Percentiles rank a stretch among this genome's conserved stretches.
Evolutionary conservation across 2,888 invertebrate species (phyloP).

Genomic region (Caradrina clavipalpis): DNA sequence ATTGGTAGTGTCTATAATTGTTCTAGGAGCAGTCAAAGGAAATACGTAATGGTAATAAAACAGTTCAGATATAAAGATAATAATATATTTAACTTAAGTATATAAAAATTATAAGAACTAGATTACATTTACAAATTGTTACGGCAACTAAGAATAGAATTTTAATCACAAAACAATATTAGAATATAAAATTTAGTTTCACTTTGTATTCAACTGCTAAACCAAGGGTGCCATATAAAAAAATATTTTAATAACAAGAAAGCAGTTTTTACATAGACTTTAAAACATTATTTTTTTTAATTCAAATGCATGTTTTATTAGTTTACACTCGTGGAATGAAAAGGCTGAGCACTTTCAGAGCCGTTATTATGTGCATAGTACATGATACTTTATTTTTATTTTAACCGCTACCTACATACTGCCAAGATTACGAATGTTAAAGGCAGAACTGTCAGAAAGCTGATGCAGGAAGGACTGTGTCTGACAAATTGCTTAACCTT

Average conservation of each 20-base stretch:
- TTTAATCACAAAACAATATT: constrained; percentile 54
- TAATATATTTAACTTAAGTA: constrained; percentile 65
- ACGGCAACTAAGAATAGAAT: constrained; percentile 60
- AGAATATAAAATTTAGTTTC: constrained; percentile 43
- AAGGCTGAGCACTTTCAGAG: not conserved
- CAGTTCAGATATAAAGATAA: constrained; percentile 54
- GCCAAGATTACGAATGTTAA: not conserved
- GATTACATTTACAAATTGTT: constrained; percentile 66
- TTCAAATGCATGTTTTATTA: not conserved
- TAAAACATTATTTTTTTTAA: not conserved
- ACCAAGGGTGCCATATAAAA: not conserved
- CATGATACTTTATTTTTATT: not conserved
- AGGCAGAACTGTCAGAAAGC: not conserved
- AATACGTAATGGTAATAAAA: constrained; percentile 25
- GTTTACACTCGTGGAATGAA: constrained; percentile 1
- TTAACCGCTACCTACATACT: not conserved
- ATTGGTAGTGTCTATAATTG: no score
- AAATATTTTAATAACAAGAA: not conserved
- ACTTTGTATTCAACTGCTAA: constrained; percentile 28
- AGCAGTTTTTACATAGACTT: not conserved
- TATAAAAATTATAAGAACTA: constrained; percentile 64
- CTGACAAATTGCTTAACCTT: not conserved
- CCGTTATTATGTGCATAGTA: not conserved
- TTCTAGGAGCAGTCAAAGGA: not conserved
- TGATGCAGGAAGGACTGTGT: not conserved